phyloP scores from a whole-genome alignment of 2,797 vertebrate species.

The Chiropotes sagulatus region DNA sequence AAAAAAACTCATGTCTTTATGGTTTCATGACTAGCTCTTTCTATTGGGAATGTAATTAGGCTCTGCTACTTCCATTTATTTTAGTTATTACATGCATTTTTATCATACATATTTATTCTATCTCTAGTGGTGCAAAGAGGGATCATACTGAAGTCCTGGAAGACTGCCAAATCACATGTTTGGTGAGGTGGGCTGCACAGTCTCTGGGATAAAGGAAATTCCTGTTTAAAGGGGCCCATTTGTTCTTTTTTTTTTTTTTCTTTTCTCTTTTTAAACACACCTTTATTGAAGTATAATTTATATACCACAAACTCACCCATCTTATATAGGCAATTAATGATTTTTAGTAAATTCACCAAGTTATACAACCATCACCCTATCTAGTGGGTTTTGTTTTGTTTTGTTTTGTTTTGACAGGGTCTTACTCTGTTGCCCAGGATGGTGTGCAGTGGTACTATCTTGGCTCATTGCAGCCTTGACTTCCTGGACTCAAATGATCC shows the following conservation, averaged over 20 bases:
- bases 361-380: too few species aligned
- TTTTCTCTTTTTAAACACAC: too few species aligned
- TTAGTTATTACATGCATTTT: neutral
- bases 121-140: neutral
- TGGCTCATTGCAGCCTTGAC: too few species aligned
- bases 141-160: neutral
- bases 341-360: too few species aligned
- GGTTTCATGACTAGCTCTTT: neutral
- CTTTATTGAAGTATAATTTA: too few species aligned
- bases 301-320: too few species aligned
- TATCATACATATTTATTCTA: neutral
- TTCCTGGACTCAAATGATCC: too few species aligned
- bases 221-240: neutral
- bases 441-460: too few species aligned
- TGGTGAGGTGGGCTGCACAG: neutral
- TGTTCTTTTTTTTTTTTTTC: neutral
- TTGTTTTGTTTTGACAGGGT: too few species aligned
- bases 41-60: neutral
- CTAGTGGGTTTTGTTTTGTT: too few species aligned
- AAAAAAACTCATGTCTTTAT: neutral
- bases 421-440: too few species aligned
- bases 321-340: too few species aligned
- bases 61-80: neutral
- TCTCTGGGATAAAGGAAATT: conserved; percentile 44
- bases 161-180: neutral